A percentile compares a stretch with the other conserved stretches of the same genome.
Evolutionary conservation across 1,140 invertebrate species (phyloP).

Genomic region (Pomacea maculata): DNA sequence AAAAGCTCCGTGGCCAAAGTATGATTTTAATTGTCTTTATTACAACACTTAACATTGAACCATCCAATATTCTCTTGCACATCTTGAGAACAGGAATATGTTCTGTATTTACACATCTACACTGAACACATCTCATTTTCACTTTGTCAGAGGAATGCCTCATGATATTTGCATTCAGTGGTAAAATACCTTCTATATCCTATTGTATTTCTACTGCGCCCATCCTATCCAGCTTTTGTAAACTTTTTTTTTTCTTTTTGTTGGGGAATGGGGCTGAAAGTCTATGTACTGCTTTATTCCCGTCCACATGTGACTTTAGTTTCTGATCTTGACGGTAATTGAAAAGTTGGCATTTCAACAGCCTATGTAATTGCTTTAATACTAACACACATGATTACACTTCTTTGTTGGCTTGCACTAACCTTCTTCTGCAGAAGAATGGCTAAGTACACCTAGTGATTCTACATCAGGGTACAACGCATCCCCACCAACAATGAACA

Average conservation of each 20-base stretch:
- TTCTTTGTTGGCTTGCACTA: not conserved
- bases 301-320: not conserved
- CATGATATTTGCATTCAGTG: no score
- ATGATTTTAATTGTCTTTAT: not conserved
- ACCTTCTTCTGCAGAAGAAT: conserved; percentile 52
- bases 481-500: conserved; percentile 59
- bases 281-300: no score
- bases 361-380: not conserved
- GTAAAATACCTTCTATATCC: no score
- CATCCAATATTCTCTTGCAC: not conserved
- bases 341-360: not conserved
- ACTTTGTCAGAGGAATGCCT: no score
- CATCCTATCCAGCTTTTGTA: no score
- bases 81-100: not conserved
- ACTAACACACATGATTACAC: not conserved
- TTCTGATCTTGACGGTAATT: not conserved
- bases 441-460: conserved; percentile 52
- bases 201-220: no score
- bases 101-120: no score
- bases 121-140: no score
- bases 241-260: no score
- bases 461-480: conserved; percentile 51
- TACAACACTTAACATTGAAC: not conserved
- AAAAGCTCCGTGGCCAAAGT: not conserved
- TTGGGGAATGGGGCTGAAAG: no score